Evolutionary conservation across 1,140 invertebrate genomes (phyloP).

Genomic region (Asobara japonica): DNA sequence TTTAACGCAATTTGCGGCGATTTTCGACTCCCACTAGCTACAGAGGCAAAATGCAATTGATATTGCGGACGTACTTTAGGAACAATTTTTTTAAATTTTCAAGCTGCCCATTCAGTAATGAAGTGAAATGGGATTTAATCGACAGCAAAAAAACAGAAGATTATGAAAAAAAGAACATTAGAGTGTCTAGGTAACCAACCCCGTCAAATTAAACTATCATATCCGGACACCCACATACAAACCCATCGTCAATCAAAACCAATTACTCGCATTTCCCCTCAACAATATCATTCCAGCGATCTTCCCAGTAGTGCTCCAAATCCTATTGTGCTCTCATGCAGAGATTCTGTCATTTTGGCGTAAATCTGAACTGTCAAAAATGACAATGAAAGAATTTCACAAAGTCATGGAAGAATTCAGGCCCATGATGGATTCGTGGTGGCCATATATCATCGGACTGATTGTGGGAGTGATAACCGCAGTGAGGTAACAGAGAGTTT

Average conservation of each 20-base stretch:
- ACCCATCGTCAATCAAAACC: constrained; percentile 37
- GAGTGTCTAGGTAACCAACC: neutral
- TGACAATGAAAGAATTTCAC: constrained; percentile 13
- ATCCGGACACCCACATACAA: constrained; percentile 17
- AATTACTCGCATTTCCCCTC: constrained; percentile 36
- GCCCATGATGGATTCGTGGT: constrained; percentile 36
- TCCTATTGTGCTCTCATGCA: neutral
- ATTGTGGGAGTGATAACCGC: constrained; percentile 34
- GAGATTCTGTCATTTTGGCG: no score
- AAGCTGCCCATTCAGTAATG: neutral
- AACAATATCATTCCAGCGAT: constrained; percentile 34
- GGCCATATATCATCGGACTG: constrained; percentile 39
- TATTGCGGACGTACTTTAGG: no score
- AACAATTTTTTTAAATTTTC: no score
- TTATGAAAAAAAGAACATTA: neutral
- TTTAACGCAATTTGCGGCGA: no score
- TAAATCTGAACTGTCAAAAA: neutral
- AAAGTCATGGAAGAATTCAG: constrained; percentile 36
- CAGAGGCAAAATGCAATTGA: no score
- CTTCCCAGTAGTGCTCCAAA: neutral
- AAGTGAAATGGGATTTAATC: neutral
- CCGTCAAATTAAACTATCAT: constrained; percentile 22
- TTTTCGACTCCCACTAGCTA: no score
- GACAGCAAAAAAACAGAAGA: neutral
- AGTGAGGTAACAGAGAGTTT: constrained; percentile 28